These are phyloP conservation scores for Megaustenia siamemsis DNA, from an alignment of 2,888 invertebrate species.

Conservation along the genomic window DNA sequence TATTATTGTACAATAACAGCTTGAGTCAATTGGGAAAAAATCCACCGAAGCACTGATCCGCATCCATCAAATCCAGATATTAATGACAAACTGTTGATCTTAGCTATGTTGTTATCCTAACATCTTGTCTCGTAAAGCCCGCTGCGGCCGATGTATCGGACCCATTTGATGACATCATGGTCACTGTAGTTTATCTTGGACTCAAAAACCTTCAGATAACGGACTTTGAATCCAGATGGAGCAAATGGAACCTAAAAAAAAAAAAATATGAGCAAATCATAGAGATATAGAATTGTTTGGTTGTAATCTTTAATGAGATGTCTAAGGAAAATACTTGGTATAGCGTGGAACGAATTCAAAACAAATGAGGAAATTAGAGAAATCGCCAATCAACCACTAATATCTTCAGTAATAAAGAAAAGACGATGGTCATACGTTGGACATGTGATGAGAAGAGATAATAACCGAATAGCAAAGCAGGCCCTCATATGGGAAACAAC, in stretches of 20 bases:
- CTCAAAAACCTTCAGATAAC: slow-evolving; percentile 99
- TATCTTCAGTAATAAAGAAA: too few relatives aligned
- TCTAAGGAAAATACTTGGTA: too few relatives aligned
- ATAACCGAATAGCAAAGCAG: too few relatives aligned
- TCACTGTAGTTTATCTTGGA: slow-evolving; percentile 99
- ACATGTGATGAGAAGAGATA: too few relatives aligned
- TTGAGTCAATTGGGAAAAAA: not conserved
- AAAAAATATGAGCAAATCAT: too few relatives aligned
- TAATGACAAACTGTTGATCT: not conserved
- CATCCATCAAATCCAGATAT: not conserved
- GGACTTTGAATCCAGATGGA: slow-evolving; percentile 99
- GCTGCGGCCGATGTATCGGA: slow-evolving; percentile 98
- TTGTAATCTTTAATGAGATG: too few relatives aligned
- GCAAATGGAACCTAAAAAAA: slow-evolving; percentile 93
- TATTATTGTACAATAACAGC: not conserved
- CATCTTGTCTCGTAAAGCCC: slow-evolving; percentile 99
- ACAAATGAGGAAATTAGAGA: too few relatives aligned
- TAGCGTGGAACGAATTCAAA: too few relatives aligned
- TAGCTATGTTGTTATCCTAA: slow-evolving; percentile 80
- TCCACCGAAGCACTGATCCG: not conserved
- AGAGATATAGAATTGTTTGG: too few relatives aligned
- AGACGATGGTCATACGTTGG: too few relatives aligned
- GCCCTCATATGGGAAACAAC: too few relatives aligned
- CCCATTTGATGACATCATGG: slow-evolving; percentile 99
- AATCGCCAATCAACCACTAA: too few relatives aligned